A percentile compares a stretch with the other conserved stretches of the same genome.
phyloP scores from a whole-genome alignment of 1,140 invertebrate species.

The Drosophila littoralis region DNA sequence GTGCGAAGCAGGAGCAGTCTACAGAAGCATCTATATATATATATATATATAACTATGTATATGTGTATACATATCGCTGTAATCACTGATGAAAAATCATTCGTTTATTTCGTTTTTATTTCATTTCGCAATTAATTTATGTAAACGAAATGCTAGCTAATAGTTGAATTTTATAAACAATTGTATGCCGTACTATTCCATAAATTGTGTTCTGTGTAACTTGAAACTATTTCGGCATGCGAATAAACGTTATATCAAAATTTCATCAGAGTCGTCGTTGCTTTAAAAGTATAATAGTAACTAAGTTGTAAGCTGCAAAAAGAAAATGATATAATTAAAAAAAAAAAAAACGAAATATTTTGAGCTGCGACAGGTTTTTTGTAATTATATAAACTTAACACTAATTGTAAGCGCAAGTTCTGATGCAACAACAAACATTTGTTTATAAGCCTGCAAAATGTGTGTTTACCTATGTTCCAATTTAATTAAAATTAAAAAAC shows the following conservation, averaged over 20 bases:
- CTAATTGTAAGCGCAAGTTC: slow-evolving; percentile 60
- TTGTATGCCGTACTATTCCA: slow-evolving; percentile 53
- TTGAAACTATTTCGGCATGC: slow-evolving; percentile 48
- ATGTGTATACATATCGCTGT: slow-evolving; percentile 5
- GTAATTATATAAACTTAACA: slow-evolving; percentile 69
- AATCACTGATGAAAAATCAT: slow-evolving; percentile 17
- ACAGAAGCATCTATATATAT: slow-evolving; percentile 12
- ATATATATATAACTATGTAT: slow-evolving; percentile 17
- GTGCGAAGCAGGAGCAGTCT: slow-evolving; percentile 6
- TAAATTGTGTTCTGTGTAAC: slow-evolving; percentile 67
- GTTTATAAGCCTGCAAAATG: slow-evolving; percentile 33
- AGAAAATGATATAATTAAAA: slow-evolving; percentile 5
- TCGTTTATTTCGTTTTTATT: slow-evolving; percentile 40
- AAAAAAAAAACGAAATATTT: slow-evolving; percentile 27
- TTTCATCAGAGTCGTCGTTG: slow-evolving; percentile 24
- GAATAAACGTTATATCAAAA: slow-evolving; percentile 43
- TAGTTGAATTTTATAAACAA: slow-evolving; percentile 52
- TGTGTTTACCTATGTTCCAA: slow-evolving; percentile 28
- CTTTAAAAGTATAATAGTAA: slow-evolving; percentile 22
- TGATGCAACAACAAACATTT: slow-evolving; percentile 31
- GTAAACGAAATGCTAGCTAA: slow-evolving; percentile 55
- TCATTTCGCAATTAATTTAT: slow-evolving; percentile 43
- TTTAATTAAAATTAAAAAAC: slow-evolving; percentile 14
- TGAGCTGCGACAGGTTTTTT: slow-evolving; percentile 53
- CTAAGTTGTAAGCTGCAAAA: slow-evolving; percentile 26